These are phyloP conservation scores for Trisateles emortualis DNA, from an alignment of 2,888 invertebrate genomes.

Conservation along the genomic window DNA sequence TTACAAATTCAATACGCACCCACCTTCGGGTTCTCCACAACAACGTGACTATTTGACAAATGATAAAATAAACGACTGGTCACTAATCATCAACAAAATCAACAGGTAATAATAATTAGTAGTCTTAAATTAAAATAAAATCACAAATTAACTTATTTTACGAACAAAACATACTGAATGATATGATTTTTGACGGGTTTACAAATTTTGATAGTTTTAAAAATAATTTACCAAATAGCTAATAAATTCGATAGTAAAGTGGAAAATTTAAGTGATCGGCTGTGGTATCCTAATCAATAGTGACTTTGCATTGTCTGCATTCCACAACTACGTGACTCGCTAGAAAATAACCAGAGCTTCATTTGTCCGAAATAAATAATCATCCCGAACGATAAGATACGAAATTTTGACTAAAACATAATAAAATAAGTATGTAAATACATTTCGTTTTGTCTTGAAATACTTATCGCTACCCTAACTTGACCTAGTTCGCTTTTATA, in stretches of 20 bases:
- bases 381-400: conserved; percentile 44
- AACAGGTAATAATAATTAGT: conserved; percentile 47
- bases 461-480: conserved; percentile 65
- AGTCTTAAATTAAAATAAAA: conserved; percentile 52
- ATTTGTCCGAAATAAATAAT: conserved; percentile 78
- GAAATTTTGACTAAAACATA: conserved; percentile 27
- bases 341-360: conserved; percentile 74
- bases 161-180: conserved; percentile 61
- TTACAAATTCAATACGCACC: conserved; percentile 87
- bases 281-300: conserved; percentile 65
- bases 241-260: conserved; percentile 55
- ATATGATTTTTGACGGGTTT: conserved; percentile 51
- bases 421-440: conserved; percentile 22
- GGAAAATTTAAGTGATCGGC: conserved; percentile 66
- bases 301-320: conserved; percentile 76
- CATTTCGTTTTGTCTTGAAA: conserved; percentile 59
- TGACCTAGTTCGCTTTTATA: conserved; percentile 73
- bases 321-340: conserved; percentile 75
- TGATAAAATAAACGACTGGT: conserved; percentile 58
- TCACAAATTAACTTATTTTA: conserved; percentile 59
- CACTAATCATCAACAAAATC: conserved; percentile 48
- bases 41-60: conserved; percentile 66
- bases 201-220: conserved; percentile 44
- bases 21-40: conserved; percentile 82
- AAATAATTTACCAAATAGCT: conserved; percentile 55